Evolutionary conservation across 1,140 invertebrate species (phyloP), one percentile per base, ranked within the genome.

Genomic region (Nasonia vitripennis): DNA sequence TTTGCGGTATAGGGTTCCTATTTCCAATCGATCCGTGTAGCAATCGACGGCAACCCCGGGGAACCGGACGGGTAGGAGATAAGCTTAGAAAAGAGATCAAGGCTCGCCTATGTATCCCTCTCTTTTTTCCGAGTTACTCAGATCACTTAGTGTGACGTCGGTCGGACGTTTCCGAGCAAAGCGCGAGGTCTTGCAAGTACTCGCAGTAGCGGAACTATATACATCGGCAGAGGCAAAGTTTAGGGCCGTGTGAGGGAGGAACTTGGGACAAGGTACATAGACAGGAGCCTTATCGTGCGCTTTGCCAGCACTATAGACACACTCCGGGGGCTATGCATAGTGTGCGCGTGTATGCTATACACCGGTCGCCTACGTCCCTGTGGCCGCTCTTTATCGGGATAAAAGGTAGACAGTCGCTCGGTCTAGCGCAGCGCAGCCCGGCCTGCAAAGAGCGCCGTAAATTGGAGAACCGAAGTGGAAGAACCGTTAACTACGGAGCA

Each of bases 381-480:
- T 75, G 62, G 45, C n/a, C 51, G 74, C 74, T 71, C 77, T 80
- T 80, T 85, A 79, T 85, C 71, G 73, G 78, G 45, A 23, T 55
- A 51, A 79, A 34, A 84, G 34, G 68, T 45, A 70, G 77, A 51
- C 17, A 34, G 68, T 71, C 68, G 68, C 31, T 34, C 31, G 68
- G 68, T 27, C 68, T 71, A 14, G 68, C 27, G 23, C 55, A 62
- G 55, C 0, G 10, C 55, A 62, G 20, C 68, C 68, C 27, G 68
- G 68, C 20, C 37, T 37, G 55, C 74, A 78, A 78, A 84, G 82
- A 84, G 84, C 83, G 27, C 79, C 86, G 86, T 88, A 89, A 89
- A 89, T 89, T 88, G 87, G 75, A 88, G 86, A 87, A 88, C 87
- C 85, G 85, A 87, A 79, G 86, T 78, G 85, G 86, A 87, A 87